These are phyloP conservation scores for Bubalus kerabau DNA, from an alignment of 2,113 vertebrate genomes.

Conservation along the genomic window DNA sequence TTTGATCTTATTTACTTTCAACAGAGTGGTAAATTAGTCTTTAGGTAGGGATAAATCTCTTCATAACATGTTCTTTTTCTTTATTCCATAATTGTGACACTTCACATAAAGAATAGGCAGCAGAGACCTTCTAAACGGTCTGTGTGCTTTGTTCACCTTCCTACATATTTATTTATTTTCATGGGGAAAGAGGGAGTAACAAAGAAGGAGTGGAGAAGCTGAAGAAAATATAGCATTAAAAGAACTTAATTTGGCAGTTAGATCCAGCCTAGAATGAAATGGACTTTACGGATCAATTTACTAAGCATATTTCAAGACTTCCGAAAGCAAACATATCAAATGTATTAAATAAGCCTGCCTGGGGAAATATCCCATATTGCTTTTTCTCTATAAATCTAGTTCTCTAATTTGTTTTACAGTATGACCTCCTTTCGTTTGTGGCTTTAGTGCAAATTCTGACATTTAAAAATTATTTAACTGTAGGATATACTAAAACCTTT, in stretches of 20 bases:
- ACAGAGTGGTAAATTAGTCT: not conserved
- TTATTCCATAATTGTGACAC: not conserved
- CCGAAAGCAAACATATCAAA: slow-evolving; percentile 21
- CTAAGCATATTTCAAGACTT: slow-evolving; percentile 36
- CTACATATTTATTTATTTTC: not conserved
- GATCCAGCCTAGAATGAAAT: not conserved
- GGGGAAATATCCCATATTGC: slow-evolving; percentile 13
- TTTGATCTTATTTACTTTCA: not conserved
- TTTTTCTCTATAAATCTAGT: slow-evolving; percentile 33
- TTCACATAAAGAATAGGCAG: not conserved
- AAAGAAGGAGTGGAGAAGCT: not conserved
- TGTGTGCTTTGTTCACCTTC: not conserved
- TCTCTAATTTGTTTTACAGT: slow-evolving; percentile 60
- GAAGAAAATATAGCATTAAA: not conserved
- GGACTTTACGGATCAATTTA: slow-evolving; percentile 6
- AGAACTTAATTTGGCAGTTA: not conserved
- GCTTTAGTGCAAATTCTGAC: not conserved
- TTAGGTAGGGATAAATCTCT: not conserved
- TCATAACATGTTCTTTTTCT: not conserved
- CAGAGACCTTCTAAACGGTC: not conserved
- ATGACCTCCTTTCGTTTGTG: not conserved
- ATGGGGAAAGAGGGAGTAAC: not conserved
- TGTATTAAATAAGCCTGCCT: slow-evolving; percentile 49
- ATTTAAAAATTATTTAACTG: slow-evolving; percentile 56
- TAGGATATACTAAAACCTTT: slow-evolving; percentile 13